phyloP scores from a whole-genome alignment of 2,888 invertebrate genomes.

The Glyphotaelius pellucidus region DNA sequence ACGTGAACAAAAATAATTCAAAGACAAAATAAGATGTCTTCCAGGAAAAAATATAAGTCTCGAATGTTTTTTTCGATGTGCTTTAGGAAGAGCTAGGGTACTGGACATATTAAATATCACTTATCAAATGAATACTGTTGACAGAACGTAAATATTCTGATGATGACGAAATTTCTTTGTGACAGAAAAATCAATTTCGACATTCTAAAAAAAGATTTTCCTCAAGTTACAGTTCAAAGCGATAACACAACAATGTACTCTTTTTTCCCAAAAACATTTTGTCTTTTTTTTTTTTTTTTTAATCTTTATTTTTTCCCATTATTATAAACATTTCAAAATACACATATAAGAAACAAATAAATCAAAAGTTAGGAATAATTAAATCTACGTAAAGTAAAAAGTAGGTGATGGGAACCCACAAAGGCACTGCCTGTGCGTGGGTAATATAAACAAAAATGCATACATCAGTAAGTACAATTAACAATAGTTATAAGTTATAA shows the following conservation, averaged over 20 bases:
- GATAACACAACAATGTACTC: neutral
- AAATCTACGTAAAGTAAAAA: no score
- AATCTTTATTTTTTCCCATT: no score
- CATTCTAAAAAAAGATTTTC: neutral
- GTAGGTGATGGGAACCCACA: no score
- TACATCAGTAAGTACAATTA: no score
- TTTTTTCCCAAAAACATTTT: no score
- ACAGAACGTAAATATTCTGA: neutral
- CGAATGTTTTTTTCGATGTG: neutral
- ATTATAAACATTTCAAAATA: no score
- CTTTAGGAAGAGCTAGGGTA: neutral
- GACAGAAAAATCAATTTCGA: neutral
- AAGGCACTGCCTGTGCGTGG: no score
- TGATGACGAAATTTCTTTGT: neutral
- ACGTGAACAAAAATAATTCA: neutral
- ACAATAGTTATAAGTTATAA: no score
- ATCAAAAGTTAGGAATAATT: no score
- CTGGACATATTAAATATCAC: neutral
- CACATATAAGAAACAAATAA: no score
- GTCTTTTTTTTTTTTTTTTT: no score
- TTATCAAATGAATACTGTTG: neutral
- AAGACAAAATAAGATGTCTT: neutral
- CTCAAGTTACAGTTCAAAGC: neutral
- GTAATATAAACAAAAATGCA: no score
- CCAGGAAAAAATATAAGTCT: neutral